phyloP scores from a whole-genome alignment of 2,113 vertebrate genomes.

The Macquaria ambigua region DNA sequence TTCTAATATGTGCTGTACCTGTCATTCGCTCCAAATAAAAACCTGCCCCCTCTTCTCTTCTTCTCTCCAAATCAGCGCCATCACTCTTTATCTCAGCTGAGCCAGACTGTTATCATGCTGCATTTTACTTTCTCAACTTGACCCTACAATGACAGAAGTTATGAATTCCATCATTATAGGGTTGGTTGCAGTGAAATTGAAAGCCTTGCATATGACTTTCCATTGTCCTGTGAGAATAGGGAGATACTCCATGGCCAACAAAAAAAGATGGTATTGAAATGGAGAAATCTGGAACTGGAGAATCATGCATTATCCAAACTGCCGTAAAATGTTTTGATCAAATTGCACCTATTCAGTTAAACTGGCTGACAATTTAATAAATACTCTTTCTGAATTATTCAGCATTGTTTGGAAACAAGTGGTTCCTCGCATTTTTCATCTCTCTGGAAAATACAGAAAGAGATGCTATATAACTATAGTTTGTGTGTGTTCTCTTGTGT shows the following conservation, averaged over 20 bases:
- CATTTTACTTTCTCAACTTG: conserved; percentile 21
- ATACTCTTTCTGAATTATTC: neutral
- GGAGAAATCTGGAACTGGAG: neutral
- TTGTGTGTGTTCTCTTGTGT: conserved; percentile 63
- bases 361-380: neutral
- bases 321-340: neutral
- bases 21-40: neutral
- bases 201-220: conserved; percentile 8
- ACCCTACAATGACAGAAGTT: conserved; percentile 11
- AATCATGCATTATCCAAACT: neutral
- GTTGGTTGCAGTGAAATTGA: neutral
- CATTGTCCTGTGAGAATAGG: neutral
- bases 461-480: neutral
- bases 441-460: conserved; percentile 17
- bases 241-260: neutral
- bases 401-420: neutral
- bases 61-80: conserved; percentile 26
- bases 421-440: neutral
- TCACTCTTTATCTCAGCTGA: conserved; percentile 17
- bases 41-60: neutral
- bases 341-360: neutral
- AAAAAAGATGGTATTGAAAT: neutral
- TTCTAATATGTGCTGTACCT: neutral
- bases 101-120: conserved; percentile 49
- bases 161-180: conserved; percentile 30